A percentile compares a stretch with the other conserved stretches of the same genome.
Evolutionary conservation across 2,797 vertebrate species (phyloP).

Genomic region (Florisuga fusca): DNA sequence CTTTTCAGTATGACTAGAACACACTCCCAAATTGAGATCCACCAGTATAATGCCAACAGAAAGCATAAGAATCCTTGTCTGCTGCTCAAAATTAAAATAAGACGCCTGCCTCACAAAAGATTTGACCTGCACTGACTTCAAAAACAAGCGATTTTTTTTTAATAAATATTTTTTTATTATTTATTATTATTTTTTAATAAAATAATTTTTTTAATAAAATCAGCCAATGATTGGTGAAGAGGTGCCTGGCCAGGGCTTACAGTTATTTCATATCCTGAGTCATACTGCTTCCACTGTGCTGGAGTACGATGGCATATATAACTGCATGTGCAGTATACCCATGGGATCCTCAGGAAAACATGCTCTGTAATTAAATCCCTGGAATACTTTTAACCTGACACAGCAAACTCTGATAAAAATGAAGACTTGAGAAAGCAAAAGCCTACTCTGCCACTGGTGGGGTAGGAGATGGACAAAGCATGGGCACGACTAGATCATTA

Average conservation of each 20-base stretch:
- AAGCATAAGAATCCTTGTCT: neutral
- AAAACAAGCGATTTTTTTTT: neutral
- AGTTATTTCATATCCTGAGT: neutral
- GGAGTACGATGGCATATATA: neutral
- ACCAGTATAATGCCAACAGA: neutral
- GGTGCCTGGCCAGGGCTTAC: neutral
- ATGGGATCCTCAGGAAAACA: neutral
- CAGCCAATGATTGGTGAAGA: neutral
- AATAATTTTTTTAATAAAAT: no score
- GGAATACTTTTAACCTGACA: neutral
- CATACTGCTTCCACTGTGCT: neutral
- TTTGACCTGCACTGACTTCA: neutral
- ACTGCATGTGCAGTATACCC: neutral
- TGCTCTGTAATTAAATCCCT: neutral
- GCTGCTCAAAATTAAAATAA: neutral
- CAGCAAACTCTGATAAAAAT: neutral
- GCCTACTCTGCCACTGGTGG: neutral
- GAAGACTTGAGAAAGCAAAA: neutral
- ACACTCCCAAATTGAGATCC: neutral
- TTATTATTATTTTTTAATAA: no score
- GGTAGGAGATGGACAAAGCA: neutral
- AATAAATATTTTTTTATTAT: no score
- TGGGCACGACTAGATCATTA: neutral
- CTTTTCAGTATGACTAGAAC: neutral
- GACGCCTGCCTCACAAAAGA: neutral